Evolutionary conservation across 2,888 invertebrate species (phyloP), one percentile per base, ranked within the genome.

Genomic region (Mayetiola destructor): DNA sequence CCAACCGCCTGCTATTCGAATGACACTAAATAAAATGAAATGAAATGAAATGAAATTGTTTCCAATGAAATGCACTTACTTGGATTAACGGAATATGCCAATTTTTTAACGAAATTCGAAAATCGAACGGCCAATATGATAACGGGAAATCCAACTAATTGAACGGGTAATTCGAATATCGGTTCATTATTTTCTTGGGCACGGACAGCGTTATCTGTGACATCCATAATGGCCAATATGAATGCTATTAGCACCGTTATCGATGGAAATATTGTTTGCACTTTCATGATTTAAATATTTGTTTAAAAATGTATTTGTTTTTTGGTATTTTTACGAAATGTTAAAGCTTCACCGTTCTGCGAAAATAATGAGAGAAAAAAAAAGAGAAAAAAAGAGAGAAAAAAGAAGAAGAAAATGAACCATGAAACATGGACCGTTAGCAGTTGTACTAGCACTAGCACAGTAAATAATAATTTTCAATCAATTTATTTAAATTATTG

Each of bases 101-200:
- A 73, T 68, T 88, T 88, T 73, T 87, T 88, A 60, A 88, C 79
- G 67, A 89, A 89, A 72, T 88, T 88, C 1, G 86, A 81, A 57
- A 88, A 70, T 62, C 84, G 76, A 12, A 89, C 88, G 29, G 85
- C 84, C 8, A 85, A 71, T 56, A 88, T 81, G 63, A 89, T 89
- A 60, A 88, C 80, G 1, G 89, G 89, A 66, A 89, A 89, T 27
- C 89, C 89, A 37, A 89, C 77, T 58, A 89, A 73, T 66, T 89
- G 88, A n/a, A 89, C 87, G 12, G 89, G 89, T 57, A 89, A 69
- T 65, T 88, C 84, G 66, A 88, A 84, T 1, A 77, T 65, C 14
- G 80, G 77, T 63, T 80, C 78, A 5, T 14, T 27, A 4, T 27
- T 14, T 6, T 48, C 48, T 40, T 74, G 68, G 2, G 70, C 67